phyloP scores from a whole-genome alignment of 2,888 invertebrate species.

The Drosophila mimetica region DNA sequence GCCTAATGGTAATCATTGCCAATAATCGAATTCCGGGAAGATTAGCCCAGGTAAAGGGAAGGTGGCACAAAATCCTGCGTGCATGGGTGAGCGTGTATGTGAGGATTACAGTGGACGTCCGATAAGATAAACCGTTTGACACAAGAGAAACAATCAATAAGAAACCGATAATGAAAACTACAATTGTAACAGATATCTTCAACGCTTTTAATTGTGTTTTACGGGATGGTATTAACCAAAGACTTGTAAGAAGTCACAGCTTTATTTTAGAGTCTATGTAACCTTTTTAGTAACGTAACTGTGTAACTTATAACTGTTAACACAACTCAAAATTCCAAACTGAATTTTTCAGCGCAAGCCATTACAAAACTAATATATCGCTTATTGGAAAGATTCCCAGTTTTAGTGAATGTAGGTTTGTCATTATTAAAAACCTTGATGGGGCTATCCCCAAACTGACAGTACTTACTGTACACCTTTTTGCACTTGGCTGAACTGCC shows the following conservation, averaged over 20 bases:
- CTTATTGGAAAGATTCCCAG: too few relatives aligned
- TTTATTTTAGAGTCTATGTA: too few relatives aligned
- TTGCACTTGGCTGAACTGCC: neutral
- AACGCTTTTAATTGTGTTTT: too few relatives aligned
- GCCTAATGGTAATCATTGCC: neutral
- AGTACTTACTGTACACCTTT: slow-evolving; percentile 7
- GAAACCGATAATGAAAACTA: neutral
- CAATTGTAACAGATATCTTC: neutral
- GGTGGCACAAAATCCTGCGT: slow-evolving; percentile 1
- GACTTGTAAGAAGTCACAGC: too few relatives aligned
- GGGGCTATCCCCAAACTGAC: neutral
- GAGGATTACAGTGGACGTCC: neutral
- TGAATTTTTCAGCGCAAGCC: too few relatives aligned
- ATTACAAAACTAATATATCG: too few relatives aligned
- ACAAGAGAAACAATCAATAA: neutral
- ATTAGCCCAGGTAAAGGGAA: neutral
- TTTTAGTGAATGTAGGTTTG: too few relatives aligned
- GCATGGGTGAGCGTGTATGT: neutral
- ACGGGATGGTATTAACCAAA: too few relatives aligned
- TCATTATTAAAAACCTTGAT: neutral
- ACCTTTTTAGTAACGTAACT: too few relatives aligned
- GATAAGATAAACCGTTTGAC: neutral
- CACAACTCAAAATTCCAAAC: too few relatives aligned
- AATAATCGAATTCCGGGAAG: slow-evolving; percentile 1
- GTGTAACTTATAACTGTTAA: too few relatives aligned